A percentile compares a stretch with the other conserved stretches of the same genome.
These are phyloP conservation scores for Chaetorhynchus papuensis DNA, from an alignment of 2,113 vertebrate genomes.

Conservation along the genomic window DNA sequence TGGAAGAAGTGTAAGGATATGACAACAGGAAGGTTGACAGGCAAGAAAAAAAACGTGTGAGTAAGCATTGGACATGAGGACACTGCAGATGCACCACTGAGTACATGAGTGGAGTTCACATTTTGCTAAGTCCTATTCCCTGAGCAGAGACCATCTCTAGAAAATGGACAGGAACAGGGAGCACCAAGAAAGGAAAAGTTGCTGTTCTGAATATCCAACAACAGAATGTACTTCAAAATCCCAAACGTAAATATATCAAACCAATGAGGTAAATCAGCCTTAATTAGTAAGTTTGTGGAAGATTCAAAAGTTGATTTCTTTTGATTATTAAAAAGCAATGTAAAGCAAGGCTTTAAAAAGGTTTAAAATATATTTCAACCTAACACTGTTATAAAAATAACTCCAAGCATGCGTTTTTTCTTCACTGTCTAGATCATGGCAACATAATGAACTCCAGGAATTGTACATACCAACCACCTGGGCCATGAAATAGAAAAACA, in stretches of 20 bases:
- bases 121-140: neutral
- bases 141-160: neutral
- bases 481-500: neutral
- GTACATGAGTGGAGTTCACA: neutral
- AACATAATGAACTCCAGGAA: neutral
- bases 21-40: neutral
- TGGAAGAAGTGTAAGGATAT: neutral
- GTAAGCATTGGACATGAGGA: neutral
- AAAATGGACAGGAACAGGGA: neutral
- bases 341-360: neutral
- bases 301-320: neutral
- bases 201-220: neutral
- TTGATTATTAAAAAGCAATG: neutral
- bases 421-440: neutral
- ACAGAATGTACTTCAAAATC: neutral
- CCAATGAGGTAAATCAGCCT: neutral
- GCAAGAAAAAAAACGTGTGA: neutral
- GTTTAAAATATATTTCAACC: neutral
- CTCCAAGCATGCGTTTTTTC: neutral
- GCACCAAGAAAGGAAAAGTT: neutral
- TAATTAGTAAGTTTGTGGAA: neutral
- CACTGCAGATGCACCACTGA: neutral
- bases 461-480: neutral
- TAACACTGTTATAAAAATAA: neutral
- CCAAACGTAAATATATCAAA: neutral